Evolutionary conservation across 30 jellyfish, hydroid and myxozoan species (phyloP).

Genomic region (Rhopilema esculentum): DNA sequence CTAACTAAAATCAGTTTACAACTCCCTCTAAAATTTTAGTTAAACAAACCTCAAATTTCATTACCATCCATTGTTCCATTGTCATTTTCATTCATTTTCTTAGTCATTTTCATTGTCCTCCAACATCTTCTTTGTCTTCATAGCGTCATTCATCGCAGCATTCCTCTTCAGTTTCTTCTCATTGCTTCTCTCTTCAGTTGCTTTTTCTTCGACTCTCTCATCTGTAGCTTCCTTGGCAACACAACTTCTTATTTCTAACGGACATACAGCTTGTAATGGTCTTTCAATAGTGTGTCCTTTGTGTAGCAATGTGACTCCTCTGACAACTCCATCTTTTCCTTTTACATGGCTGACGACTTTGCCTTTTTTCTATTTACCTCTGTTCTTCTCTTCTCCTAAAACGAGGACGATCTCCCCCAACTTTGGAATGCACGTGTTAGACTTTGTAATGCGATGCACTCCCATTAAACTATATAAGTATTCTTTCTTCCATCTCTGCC

Average conservation of each 20-base stretch:
- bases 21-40: neutral
- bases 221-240: too few species aligned
- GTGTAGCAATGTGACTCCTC: conserved; percentile 25
- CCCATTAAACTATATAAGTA: conserved; percentile 9
- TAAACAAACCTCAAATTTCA: conserved; percentile 2
- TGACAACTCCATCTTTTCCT: conserved; percentile 21
- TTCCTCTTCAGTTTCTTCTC: neutral
- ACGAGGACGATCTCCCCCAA: conserved; percentile 27
- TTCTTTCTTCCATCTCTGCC: conserved; percentile 43
- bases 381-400: conserved; percentile 39
- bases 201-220: neutral
- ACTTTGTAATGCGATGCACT: conserved; percentile 10
- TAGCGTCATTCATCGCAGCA: too few species aligned
- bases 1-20: too few species aligned
- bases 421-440: conserved; percentile 5
- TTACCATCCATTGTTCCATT: conserved; percentile 3
- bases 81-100: too few species aligned
- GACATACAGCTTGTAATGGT: conserved; percentile 31
- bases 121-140: neutral
- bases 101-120: conserved; percentile 15
- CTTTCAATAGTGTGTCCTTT: conserved; percentile 13
- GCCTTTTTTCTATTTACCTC: conserved; percentile 18
- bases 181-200: neutral
- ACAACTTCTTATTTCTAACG: conserved; percentile 8
- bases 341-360: neutral